Percentiles rank a stretch among this genome's conserved stretches.
Conservation (phyloP, 1,140 invertebrate species). For the Brachionus rubens region DNA sequence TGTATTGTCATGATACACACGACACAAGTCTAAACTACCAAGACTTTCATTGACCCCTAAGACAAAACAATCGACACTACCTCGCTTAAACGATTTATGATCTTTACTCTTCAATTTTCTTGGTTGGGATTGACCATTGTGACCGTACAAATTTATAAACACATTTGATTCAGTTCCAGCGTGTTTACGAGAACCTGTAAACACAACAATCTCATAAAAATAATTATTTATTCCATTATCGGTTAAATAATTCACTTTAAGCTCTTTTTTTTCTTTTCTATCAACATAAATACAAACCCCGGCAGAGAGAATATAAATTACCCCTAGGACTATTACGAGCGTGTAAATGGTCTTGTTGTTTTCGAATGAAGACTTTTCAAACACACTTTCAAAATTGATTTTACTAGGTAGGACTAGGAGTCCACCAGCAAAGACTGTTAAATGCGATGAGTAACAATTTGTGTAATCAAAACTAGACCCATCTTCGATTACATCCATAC, state of each 20-base stretch:
- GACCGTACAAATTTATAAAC: slow-evolving; percentile 40
- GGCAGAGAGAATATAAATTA: slow-evolving; percentile 60
- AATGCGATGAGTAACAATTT: slow-evolving; percentile 55
- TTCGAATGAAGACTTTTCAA: slow-evolving; percentile 61
- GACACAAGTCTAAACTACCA: slow-evolving; percentile 62
- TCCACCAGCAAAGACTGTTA: slow-evolving; percentile 59
- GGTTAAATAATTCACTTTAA: slow-evolving; percentile 50
- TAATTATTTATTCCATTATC: too few species aligned
- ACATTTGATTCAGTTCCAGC: slow-evolving; percentile 52
- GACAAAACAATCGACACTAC: slow-evolving; percentile 61
- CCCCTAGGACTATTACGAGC: slow-evolving; percentile 62
- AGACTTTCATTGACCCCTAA: slow-evolving; percentile 63
- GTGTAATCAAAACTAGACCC: slow-evolving; percentile 49
- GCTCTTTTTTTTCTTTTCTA: slow-evolving; percentile 49
- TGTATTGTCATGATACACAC: slow-evolving; percentile 65
- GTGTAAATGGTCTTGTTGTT: slow-evolving; percentile 65
- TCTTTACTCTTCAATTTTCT: slow-evolving; percentile 38
- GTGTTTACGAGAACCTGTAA: slow-evolving; percentile 61
- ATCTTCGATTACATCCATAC: slow-evolving; percentile 5
- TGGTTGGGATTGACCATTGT: not conserved
- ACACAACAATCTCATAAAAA: too few species aligned
- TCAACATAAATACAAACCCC: slow-evolving; percentile 60
- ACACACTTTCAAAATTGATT: slow-evolving; percentile 59
- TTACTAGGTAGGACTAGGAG: slow-evolving; percentile 58
- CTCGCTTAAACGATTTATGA: slow-evolving; percentile 52